These are phyloP conservation scores for Momotus momota DNA, from an alignment of 2,797 vertebrate species.

Conservation along the genomic window DNA sequence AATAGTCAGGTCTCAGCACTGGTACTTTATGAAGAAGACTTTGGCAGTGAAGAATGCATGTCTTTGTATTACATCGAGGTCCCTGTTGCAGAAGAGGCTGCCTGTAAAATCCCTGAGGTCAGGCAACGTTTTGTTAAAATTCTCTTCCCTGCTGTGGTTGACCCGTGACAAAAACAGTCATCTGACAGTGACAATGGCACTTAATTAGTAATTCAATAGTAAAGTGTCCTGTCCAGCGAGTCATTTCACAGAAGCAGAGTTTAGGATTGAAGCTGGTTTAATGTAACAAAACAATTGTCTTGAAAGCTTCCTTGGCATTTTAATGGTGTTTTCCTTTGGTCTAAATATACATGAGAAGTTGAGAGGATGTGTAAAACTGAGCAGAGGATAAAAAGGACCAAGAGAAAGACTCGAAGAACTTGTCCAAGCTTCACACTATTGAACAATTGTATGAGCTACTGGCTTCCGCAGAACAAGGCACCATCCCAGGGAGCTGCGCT, in stretches of 20 bases:
- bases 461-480: neutral
- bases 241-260: conserved; percentile 23
- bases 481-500: neutral
- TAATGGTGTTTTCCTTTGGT: conserved; percentile 37
- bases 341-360: conserved; percentile 15
- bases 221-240: neutral
- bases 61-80: neutral
- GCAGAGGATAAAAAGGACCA: neutral
- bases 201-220: conserved; percentile 5
- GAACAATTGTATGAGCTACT: neutral
- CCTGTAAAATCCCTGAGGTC: conserved; percentile 14
- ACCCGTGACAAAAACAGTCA: neutral
- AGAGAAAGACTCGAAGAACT: neutral
- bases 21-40: neutral
- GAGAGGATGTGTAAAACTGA: neutral
- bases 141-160: neutral
- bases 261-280: conserved; percentile 8
- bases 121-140: neutral
- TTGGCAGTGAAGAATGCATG: neutral
- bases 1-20: neutral
- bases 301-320: conserved; percentile 39
- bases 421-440: neutral
- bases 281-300: conserved; percentile 14
- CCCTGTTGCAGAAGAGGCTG: neutral
- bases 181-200: neutral